These are phyloP conservation scores for Synodontis membranacea DNA, from an alignment of 2,113 vertebrate genomes.

Conservation along the genomic window DNA sequence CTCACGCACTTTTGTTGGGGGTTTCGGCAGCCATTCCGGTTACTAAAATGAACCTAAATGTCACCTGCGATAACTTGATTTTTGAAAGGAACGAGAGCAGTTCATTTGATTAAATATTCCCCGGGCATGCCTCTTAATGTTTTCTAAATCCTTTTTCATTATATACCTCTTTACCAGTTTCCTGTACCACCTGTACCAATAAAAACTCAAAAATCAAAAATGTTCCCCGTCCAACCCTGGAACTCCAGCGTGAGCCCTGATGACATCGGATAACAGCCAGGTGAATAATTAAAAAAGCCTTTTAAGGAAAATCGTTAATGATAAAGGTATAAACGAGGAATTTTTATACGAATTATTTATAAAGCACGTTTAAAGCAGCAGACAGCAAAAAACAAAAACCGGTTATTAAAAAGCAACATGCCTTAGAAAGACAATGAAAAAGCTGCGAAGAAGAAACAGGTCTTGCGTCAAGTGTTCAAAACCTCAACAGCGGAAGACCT, in stretches of 20 bases:
- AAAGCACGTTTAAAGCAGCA: no score
- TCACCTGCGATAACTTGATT: background rate
- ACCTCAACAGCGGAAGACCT: no score
- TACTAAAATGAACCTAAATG: background rate
- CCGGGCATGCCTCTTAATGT: background rate
- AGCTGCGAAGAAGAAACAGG: no score
- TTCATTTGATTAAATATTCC: background rate
- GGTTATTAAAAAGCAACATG: no score
- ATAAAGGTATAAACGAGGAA: background rate
- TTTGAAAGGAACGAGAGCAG: background rate
- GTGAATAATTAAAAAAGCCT: background rate
- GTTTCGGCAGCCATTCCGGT: background rate
- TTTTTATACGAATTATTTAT: no score
- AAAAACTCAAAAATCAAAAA: background rate
- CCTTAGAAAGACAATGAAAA: no score
- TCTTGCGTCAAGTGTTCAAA: no score
- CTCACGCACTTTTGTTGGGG: background rate
- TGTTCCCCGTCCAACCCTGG: background rate
- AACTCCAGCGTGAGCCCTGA: background rate
- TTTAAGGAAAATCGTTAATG: background rate
- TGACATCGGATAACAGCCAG: background rate
- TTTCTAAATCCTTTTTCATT: background rate
- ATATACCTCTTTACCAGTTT: background rate
- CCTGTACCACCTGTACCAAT: background rate
- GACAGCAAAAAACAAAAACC: no score